Conservation (phyloP, 2,888 invertebrate species). For the Drosophila hamatofila region DNA sequence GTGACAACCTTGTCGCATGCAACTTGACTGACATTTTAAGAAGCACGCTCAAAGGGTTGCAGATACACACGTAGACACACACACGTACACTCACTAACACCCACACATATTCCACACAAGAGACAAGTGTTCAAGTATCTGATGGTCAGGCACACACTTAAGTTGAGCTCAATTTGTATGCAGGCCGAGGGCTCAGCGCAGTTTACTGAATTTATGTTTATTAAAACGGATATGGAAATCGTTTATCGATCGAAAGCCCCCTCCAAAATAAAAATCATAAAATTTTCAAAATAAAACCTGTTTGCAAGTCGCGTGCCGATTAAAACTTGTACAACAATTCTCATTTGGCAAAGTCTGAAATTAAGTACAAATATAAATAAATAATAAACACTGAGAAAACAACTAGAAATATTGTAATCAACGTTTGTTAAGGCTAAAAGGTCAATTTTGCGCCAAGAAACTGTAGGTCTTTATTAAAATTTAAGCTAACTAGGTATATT, state of each 20-base stretch:
- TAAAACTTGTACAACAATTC: conserved; percentile 16
- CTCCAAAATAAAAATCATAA: conserved; percentile 1
- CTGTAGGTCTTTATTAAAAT: too few species aligned
- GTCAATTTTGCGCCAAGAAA: background rate
- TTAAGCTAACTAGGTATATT: background rate
- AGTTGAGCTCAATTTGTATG: conserved; percentile 67
- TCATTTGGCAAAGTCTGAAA: conserved; percentile 6
- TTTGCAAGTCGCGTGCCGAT: conserved; percentile 51
- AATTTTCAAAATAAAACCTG: conserved; percentile 36
- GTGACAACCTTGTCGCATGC: conserved; percentile 58
- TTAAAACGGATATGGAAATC: conserved; percentile 74
- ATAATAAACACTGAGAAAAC: background rate
- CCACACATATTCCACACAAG: conserved; percentile 3
- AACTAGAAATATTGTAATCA: background rate
- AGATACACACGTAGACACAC: conserved; percentile 21
- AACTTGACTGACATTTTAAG: conserved; percentile 62
- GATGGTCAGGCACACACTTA: conserved; percentile 46
- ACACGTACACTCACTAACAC: background rate
- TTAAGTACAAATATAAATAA: background rate
- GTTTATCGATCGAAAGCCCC: conserved; percentile 45
- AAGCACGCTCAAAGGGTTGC: conserved; percentile 43
- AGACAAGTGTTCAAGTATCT: conserved; percentile 33
- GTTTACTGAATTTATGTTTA: conserved; percentile 56
- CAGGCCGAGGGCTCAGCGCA: conserved; percentile 46
- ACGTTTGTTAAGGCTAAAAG: background rate